Evolutionary conservation across 2,888 invertebrate species (phyloP).

Genomic region (Liodrosophila aerea): DNA sequence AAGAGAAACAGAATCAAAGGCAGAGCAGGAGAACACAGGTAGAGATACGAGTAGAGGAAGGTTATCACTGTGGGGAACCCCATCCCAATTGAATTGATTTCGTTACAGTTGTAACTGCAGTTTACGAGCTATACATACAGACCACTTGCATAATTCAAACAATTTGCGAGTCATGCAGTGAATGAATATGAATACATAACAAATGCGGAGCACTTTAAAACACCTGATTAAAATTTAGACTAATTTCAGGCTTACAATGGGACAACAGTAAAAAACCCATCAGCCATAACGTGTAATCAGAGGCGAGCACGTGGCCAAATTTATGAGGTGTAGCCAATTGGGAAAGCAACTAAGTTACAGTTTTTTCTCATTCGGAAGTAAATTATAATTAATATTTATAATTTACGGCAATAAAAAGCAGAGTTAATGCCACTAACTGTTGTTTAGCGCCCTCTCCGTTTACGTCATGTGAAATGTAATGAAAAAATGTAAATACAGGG

Average conservation of each 20-base stretch:
- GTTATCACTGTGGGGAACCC: neutral
- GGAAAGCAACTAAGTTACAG: neutral
- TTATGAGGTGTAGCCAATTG: no score
- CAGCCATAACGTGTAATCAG: no score
- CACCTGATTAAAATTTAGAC: neutral
- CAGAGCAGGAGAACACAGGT: neutral
- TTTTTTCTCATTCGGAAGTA: neutral
- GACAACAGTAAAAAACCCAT: no score
- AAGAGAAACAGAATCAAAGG: neutral
- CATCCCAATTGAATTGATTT: neutral
- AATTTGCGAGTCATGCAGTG: neutral
- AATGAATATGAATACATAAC: no score
- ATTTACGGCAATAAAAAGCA: no score
- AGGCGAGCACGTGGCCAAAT: no score
- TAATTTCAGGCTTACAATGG: neutral
- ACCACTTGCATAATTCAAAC: conserved; percentile 1
- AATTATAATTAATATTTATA: neutral
- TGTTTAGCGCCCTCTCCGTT: no score
- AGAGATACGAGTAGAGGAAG: neutral
- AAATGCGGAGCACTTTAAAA: neutral
- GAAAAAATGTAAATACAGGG: conserved; percentile 11
- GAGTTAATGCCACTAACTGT: no score
- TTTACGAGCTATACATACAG: neutral
- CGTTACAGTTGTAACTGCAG: neutral
- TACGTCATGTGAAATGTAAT: no score